These are phyloP conservation scores for Mythimna pallens DNA, from an alignment of 2,888 invertebrate genomes.

Conservation along the genomic window DNA sequence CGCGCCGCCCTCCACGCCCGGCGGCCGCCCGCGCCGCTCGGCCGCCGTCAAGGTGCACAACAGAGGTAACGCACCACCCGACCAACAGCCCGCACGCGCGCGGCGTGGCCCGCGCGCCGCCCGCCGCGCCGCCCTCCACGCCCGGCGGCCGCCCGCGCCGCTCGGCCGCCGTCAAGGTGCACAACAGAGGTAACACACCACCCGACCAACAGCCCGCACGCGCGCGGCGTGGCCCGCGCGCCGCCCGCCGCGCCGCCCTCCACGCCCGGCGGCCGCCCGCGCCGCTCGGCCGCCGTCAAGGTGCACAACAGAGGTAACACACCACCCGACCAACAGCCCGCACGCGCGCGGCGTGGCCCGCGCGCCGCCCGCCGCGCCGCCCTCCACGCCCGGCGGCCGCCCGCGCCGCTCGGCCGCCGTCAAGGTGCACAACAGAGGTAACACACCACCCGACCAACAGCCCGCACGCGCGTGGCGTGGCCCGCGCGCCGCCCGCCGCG, in stretches of 20 bases:
- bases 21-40: constrained; percentile 92
- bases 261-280: constrained; percentile 91
- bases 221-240: constrained; percentile 58
- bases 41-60: constrained; percentile 92
- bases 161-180: constrained; percentile 92
- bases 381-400: constrained; percentile 90
- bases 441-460: constrained; percentile 82
- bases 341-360: constrained; percentile 87
- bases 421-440: constrained; percentile 90
- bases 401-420: constrained; percentile 93
- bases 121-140: constrained; percentile 77
- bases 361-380: constrained; percentile 77
- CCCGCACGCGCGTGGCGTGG: constrained; percentile 87
- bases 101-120: constrained; percentile 83
- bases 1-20: constrained; percentile 82
- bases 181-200: constrained; percentile 83
- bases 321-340: constrained; percentile 77
- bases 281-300: constrained; percentile 92
- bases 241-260: no score
- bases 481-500: constrained; percentile 80
- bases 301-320: constrained; percentile 89
- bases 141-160: constrained; percentile 92
- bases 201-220: no score
- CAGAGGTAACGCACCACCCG: constrained; percentile 72
- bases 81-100: constrained; percentile 87